These are phyloP conservation scores for Metacarcinus magister DNA, from an alignment of 2,888 invertebrate genomes.

Conservation along the genomic window DNA sequence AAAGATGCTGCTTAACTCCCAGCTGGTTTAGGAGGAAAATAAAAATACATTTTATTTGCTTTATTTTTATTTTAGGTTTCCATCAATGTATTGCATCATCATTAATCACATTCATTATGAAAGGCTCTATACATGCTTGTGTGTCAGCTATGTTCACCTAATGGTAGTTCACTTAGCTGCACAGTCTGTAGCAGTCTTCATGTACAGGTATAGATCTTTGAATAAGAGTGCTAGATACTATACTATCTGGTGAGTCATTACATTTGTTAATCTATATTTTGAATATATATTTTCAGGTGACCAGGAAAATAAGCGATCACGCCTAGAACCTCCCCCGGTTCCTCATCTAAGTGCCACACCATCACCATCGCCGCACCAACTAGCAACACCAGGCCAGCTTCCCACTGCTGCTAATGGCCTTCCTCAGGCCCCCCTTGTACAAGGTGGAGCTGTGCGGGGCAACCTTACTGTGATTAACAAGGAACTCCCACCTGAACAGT, in stretches of 20 bases:
- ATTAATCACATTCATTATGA: too few species aligned
- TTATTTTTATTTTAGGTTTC: too few species aligned
- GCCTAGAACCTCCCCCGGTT: conserved; percentile 72
- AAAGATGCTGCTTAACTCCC: too few species aligned
- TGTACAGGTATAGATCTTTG: too few species aligned
- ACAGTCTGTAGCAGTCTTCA: too few species aligned
- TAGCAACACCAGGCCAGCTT: conserved; percentile 27
- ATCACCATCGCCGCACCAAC: conserved; percentile 57
- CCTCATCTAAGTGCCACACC: conserved; percentile 70
- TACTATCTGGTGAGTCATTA: not conserved
- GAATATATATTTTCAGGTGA: conserved; percentile 61
- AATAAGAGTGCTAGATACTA: not conserved
- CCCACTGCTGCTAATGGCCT: conserved; percentile 44
- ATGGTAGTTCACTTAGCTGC: too few species aligned
- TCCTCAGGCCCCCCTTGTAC: not conserved
- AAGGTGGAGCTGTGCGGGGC: conserved; percentile 49
- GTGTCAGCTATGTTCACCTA: too few species aligned
- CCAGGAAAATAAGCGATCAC: conserved; percentile 74
- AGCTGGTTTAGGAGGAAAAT: too few species aligned
- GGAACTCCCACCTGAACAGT: conserved; percentile 67
- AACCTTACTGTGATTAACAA: conserved; percentile 71
- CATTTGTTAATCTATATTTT: not conserved
- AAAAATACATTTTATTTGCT: too few species aligned
- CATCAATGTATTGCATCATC: too few species aligned
- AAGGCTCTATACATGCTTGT: too few species aligned